Conservation (phyloP, 2,888 invertebrate genomes). For the Carterocephalus palaemon region DNA sequence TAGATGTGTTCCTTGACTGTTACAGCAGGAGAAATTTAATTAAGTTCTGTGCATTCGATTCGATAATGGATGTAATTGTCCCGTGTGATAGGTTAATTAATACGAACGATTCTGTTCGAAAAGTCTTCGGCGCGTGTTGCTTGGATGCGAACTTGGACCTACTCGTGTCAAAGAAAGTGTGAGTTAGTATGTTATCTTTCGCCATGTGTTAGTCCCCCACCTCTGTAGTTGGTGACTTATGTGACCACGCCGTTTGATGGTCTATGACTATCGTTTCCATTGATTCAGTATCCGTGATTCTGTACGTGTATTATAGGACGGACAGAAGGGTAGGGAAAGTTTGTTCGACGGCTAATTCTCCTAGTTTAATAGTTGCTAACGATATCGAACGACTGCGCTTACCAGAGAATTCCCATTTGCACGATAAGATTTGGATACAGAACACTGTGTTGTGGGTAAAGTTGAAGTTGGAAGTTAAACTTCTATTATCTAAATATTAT, state of each 20-base stretch:
- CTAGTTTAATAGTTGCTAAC: constrained; percentile 17
- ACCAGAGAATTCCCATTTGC: background rate
- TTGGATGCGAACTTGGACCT: background rate
- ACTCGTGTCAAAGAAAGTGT: no score
- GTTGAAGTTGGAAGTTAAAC: no score
- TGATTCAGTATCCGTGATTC: background rate
- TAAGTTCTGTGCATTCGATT: no score
- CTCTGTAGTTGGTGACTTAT: no score
- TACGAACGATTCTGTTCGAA: background rate
- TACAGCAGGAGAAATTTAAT: no score
- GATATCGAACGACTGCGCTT: constrained; percentile 6
- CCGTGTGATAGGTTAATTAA: no score
- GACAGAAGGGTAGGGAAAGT: constrained; percentile 13
- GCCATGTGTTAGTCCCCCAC: no score
- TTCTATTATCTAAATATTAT: no score
- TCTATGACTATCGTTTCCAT: constrained; percentile 7
- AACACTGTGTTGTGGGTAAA: background rate
- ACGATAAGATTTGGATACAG: background rate
- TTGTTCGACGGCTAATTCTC: constrained; percentile 16
- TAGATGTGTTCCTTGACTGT: no score
- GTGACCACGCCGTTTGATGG: no score
- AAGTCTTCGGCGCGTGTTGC: background rate
- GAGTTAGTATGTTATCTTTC: no score
- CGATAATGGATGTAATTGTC: no score
- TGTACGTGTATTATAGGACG: constrained; percentile 2